Percentiles rank a stretch among this genome's conserved stretches.
phyloP scores from a whole-genome alignment of 2,113 vertebrate genomes.

The Megaleporinus macrocephalus region DNA sequence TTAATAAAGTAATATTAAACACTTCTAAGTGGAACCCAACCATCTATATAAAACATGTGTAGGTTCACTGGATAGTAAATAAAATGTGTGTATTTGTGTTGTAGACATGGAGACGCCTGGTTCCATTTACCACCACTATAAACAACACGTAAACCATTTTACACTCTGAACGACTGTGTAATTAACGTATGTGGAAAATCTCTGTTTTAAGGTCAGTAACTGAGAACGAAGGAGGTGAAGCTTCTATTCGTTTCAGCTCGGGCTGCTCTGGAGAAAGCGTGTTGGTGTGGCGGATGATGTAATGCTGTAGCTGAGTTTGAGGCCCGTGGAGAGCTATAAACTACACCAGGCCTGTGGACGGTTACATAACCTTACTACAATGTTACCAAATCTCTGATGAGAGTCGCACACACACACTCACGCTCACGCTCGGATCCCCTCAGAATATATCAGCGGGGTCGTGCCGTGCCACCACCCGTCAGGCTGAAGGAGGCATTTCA shows the following conservation, averaged over 20 bases:
- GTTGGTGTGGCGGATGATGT: conserved; percentile 3
- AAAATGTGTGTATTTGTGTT: too few species aligned
- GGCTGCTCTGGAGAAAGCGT: not conserved
- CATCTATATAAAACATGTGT: too few species aligned
- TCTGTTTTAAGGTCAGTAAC: not conserved
- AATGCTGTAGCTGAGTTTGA: not conserved
- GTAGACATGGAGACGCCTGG: too few species aligned
- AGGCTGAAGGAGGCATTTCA: not conserved
- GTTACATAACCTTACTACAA: conserved; percentile 31
- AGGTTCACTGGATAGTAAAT: too few species aligned
- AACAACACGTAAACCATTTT: too few species aligned
- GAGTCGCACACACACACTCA: too few species aligned
- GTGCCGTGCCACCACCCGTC: not conserved
- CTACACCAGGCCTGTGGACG: not conserved
- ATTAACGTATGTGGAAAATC: too few species aligned
- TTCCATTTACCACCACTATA: too few species aligned
- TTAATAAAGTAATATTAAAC: too few species aligned
- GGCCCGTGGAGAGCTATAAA: conserved; percentile 13
- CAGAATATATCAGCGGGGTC: not conserved
- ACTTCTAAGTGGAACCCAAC: too few species aligned
- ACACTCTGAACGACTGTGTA: too few species aligned
- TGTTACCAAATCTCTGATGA: not conserved
- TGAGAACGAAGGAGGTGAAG: not conserved
- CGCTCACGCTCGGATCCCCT: not conserved
- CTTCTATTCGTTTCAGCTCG: too few species aligned